Evolutionary conservation across 2,888 invertebrate genomes (phyloP).

Genomic region (Heliconius sara): DNA sequence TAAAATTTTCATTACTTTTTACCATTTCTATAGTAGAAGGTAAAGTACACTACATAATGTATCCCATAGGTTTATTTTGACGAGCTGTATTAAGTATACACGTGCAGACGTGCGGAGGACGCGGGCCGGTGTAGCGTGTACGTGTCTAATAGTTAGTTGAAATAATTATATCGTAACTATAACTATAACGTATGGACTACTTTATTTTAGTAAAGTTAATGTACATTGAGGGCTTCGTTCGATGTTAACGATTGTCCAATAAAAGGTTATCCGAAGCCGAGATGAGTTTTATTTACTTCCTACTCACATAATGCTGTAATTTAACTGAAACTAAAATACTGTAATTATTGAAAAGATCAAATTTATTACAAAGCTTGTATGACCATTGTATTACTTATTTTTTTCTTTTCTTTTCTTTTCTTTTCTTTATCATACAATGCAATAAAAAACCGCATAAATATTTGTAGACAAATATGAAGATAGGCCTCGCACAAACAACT

Average conservation of each 20-base stretch:
- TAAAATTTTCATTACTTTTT: not conserved
- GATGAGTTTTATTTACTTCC: slow-evolving; percentile 60
- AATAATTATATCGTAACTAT: slow-evolving; percentile 53
- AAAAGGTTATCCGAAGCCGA: slow-evolving; percentile 80
- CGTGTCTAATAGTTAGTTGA: slow-evolving; percentile 61
- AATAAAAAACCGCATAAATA: too few species aligned
- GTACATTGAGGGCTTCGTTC: slow-evolving; percentile 72
- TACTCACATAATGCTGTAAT: not conserved
- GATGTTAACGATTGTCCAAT: slow-evolving; percentile 77
- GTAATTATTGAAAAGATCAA: not conserved
- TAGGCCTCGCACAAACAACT: not conserved
- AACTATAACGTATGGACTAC: slow-evolving; percentile 54
- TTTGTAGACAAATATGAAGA: not conserved
- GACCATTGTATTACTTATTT: too few species aligned
- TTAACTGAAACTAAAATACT: too few species aligned
- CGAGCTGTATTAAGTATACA: slow-evolving; percentile 50
- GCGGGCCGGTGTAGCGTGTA: slow-evolving; percentile 39
- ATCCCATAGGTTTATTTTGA: slow-evolving; percentile 61
- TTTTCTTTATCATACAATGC: too few species aligned
- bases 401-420: too few species aligned
- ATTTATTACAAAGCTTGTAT: not conserved
- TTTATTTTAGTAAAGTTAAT: slow-evolving; percentile 75
- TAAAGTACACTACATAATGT: not conserved
- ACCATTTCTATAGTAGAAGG: not conserved
- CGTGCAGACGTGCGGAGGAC: slow-evolving; percentile 43